Evolutionary conservation across 2,797 vertebrate genomes (phyloP), one percentile per base, ranked within the genome.

Genomic region (Manis crassicaudata): DNA sequence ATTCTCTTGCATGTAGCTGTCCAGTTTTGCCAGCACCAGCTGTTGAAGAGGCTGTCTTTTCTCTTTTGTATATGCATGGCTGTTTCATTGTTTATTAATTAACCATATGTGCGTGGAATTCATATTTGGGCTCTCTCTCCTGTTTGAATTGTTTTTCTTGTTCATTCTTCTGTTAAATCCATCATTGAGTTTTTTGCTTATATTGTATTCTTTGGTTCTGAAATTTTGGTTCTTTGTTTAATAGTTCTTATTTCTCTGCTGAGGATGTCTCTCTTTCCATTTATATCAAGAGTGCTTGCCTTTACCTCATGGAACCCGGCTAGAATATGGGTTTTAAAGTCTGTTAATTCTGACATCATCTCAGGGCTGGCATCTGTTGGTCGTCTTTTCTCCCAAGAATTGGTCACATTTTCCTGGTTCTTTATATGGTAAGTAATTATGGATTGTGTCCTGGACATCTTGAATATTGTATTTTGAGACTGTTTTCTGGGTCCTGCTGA

Each of bases 381-480:
- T 23, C 16, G 2, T 80, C 40, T 84, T 43, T 93, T 27, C 29
- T 73, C 7, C 52, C 7, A 8, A 68, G 60, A 60, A 58, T 4
- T 2, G 14, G 25, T n/a, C 43, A 16, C 14, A 2, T 85, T 72
- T 63, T 65, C 56, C 37, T 37, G 4, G n/a, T 43, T 81, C 50
- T 90, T 29, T 29, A 3, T 50, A 1, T 29, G 60, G 11, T 43
- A 20, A 86, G n/a, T 23, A 1, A 4, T 72, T 18, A 5, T 4
- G 54, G 70, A 4, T n/a, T 2, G 63, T 23, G 50, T 58, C 29
- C 54, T 46, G 68, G 68, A 43, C 29, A 1, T 60, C n/a, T 52
- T 35, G 43, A 6, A 2, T 40, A 0, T 70, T 17, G 4, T 2
- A 1, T 32, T 0, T 16, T 43, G 56, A 63, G 70, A 20, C 43